Conservation (phyloP, 37 sponge, comb jelly and placozoan genomes). For the Spongilla lacustris region DNA sequence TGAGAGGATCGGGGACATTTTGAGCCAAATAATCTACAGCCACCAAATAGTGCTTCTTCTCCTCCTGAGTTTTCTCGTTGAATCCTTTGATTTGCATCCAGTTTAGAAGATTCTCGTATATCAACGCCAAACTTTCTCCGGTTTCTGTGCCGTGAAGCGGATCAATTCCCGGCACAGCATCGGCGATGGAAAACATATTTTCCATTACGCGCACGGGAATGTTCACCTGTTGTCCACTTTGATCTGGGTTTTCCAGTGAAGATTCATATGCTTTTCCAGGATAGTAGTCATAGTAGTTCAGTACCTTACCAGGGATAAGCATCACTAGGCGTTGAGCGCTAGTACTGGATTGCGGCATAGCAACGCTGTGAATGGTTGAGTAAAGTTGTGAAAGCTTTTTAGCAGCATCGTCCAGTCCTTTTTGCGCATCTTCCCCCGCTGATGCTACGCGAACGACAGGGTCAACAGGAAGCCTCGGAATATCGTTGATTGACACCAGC, state of each 20-base stretch:
- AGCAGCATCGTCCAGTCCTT: background rate
- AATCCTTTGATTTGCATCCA: slow-evolving; percentile 24
- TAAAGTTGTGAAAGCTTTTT: slow-evolving; percentile 28
- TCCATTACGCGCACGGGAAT: slow-evolving; percentile 64
- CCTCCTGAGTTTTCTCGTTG: background rate
- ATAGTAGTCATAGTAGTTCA: slow-evolving; percentile 64
- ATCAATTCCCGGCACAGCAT: slow-evolving; percentile 49
- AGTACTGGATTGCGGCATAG: slow-evolving; percentile 22
- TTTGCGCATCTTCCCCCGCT: no score
- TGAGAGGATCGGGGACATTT: slow-evolving; percentile 40
- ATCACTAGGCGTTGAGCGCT: slow-evolving; percentile 39
- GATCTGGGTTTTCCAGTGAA: background rate
- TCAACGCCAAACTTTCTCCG: slow-evolving; percentile 52
- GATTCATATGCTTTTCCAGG: slow-evolving; percentile 49
- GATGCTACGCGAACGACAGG: no score
- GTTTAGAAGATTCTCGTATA: slow-evolving; percentile 37
- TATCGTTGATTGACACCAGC: no score
- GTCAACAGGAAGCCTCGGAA: no score
- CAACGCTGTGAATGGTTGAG: slow-evolving; percentile 15
- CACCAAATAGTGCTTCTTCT: background rate
- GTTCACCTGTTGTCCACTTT: background rate
- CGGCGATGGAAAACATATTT: slow-evolving; percentile 61
- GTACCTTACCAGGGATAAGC: slow-evolving; percentile 60
- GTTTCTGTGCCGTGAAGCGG: slow-evolving; percentile 40
- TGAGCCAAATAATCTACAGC: slow-evolving; percentile 23